Base-by-base conservation (phyloP, 2,888 invertebrate species). In the Scelioninae gen. 1 region DNA sequence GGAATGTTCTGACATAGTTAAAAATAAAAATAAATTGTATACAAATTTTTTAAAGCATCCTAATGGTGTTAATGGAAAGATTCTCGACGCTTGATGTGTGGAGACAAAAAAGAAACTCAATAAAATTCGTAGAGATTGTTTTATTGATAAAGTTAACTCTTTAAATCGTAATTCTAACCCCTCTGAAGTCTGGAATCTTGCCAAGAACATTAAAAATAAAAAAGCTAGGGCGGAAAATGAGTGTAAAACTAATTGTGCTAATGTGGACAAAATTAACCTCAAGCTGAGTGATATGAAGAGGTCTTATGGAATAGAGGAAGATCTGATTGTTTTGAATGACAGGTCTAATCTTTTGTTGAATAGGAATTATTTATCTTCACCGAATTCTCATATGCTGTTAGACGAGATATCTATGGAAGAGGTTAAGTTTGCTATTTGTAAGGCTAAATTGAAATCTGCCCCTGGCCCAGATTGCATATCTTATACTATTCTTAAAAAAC, bases 161-260 rank as follows among this genome's bases (percentile, higher is more conserved):
- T 60, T 60, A n/a, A 13, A 43, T 29, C 7, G 51, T 0, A 51
- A 51, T 29, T 29, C 51, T 10, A 51, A 29, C 29, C 15, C 16
- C 0, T 11, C 23, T 29, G 51, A 43, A 9, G 29, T 60, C 15
- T 60, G 60, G 60, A 60, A 45, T 7, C 15, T 60, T 4, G 60
- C 60, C 0, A 60, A 60, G 7, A 47, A 47, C 16, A 47, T 47
- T 15, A 47, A 47, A 47, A 47, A 47, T 15, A 47, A 47, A 16
- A 47, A 16, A 47, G 4, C 3, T 15, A 47, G 47, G 16, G 0
- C 16, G 0, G 16, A 16, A 7, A 47, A 47, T 47, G 15, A 1
- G 0, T 47, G 47, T 8, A 47, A 47, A 47, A 16, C 47, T 15
- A 47, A 47, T 47, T 9, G 8, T 8, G 0, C 47, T 16, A 47